A percentile compares a stretch with the other conserved stretches of the same genome.
Conservation (phyloP, 2,888 invertebrate species). For the Caenorhabditis becei region DNA sequence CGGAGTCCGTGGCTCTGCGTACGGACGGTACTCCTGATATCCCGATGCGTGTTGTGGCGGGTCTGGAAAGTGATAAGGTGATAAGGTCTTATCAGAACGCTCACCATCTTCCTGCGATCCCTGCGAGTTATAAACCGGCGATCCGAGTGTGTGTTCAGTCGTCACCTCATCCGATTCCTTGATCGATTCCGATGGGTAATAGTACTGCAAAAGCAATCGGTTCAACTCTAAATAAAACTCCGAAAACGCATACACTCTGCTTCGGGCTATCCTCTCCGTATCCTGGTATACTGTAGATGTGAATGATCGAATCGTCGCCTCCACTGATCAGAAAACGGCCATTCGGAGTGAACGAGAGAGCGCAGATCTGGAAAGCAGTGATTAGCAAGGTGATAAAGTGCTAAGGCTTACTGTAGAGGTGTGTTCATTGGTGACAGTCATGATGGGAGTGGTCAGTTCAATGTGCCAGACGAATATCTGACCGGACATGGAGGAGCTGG, state of each 20-base stretch:
- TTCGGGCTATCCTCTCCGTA: slow-evolving; percentile 32
- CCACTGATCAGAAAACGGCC: slow-evolving; percentile 65
- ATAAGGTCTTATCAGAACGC: no score
- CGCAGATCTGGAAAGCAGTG: slow-evolving; percentile 26
- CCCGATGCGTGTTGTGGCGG: neutral
- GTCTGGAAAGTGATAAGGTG: no score
- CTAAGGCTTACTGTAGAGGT: slow-evolving; percentile 6
- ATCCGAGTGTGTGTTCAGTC: neutral
- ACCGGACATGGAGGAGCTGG: slow-evolving; percentile 45
- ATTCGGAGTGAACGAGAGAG: slow-evolving; percentile 64
- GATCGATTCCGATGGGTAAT: no score
- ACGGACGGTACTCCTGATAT: slow-evolving; percentile 43
- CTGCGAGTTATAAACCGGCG: neutral
- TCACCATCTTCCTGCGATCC: no score
- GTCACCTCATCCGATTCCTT: no score
- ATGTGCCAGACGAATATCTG: slow-evolving; percentile 66
- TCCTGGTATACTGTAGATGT: slow-evolving; percentile 41
- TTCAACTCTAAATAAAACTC: neutral
- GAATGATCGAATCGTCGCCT: slow-evolving; percentile 63
- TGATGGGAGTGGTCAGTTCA: slow-evolving; percentile 54
- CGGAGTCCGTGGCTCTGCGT: slow-evolving; percentile 49
- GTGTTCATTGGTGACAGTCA: slow-evolving; percentile 40
- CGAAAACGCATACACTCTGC: neutral
- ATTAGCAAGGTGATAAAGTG: neutral
- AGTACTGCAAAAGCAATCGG: no score